Evolutionary conservation across 2,797 vertebrate species (phyloP).

Genomic region (Podargus strigoides): DNA sequence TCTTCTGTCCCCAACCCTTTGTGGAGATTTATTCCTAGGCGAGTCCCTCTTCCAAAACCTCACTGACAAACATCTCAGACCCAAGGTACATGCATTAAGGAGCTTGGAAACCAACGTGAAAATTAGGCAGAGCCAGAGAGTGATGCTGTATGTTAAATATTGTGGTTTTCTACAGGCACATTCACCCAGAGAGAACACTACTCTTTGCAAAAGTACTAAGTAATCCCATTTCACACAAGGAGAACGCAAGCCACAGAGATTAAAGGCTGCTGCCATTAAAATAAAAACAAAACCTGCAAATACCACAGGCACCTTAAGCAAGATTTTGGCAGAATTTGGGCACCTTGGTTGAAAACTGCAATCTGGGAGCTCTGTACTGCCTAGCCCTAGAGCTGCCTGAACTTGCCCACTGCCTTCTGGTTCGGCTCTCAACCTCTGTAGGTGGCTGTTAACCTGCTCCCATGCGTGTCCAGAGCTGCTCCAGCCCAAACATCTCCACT

Average conservation of each 20-base stretch:
- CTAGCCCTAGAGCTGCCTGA: not conserved
- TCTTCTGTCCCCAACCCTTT: not conserved
- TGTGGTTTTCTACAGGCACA: not conserved
- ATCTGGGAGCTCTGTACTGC: not conserved
- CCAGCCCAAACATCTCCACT: not conserved
- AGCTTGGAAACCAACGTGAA: not conserved
- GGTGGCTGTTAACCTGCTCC: not conserved
- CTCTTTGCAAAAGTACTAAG: not conserved
- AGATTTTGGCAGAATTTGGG: not conserved
- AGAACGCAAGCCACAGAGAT: not conserved
- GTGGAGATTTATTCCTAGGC: not conserved
- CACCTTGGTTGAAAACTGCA: not conserved
- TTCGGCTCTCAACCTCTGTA: not conserved
- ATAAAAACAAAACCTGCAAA: not conserved
- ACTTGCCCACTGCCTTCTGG: not conserved
- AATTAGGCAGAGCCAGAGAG: not conserved
- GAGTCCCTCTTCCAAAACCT: not conserved
- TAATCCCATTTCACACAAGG: not conserved
- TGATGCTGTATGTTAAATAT: not conserved
- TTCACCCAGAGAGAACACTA: not conserved
- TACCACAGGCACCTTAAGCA: not conserved
- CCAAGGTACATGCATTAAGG: rapidly evolving
- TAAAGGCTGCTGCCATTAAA: not conserved
- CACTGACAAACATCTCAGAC: not conserved
- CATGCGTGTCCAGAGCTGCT: not conserved